Evolutionary conservation across 2,113 vertebrate genomes (phyloP).

Genomic region (Clarias batrachus): DNA sequence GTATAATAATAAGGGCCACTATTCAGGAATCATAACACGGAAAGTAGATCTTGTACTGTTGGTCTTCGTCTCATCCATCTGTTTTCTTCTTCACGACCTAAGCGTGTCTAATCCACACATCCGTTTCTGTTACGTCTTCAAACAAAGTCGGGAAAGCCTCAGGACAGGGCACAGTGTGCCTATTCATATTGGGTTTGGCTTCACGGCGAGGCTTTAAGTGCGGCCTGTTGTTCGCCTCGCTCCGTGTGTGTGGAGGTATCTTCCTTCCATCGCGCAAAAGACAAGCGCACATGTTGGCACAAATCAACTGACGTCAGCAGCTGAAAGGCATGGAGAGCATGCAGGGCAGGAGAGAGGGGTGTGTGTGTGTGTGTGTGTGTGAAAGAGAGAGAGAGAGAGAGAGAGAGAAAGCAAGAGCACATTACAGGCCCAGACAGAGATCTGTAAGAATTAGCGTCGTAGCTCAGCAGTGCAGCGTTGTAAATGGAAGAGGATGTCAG

Average conservation of each 20-base stretch:
- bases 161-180: conserved; percentile 30
- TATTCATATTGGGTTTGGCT: conserved; percentile 24
- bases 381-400: conserved; percentile 10
- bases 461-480: conserved; percentile 42
- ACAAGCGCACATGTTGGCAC: conserved; percentile 27
- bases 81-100: not conserved
- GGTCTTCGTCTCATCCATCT: not conserved
- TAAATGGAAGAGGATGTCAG: conserved; percentile 43
- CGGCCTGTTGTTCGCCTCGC: conserved; percentile 10
- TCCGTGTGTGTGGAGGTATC: conserved; percentile 1
- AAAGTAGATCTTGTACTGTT: not conserved
- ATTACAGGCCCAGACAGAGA: conserved; percentile 52
- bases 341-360: conserved; percentile 8
- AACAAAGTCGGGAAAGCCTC: conserved; percentile 4
- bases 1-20: not conserved
- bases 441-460: conserved; percentile 47
- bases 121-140: not conserved
- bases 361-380: conserved; percentile 8
- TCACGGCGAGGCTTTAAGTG: conserved; percentile 37
- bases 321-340: conserved; percentile 34
- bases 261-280: not conserved
- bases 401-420: conserved; percentile 23
- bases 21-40: not conserved
- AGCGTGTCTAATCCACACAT: not conserved
- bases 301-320: conserved; percentile 44